Percentiles rank a stretch among this genome's conserved stretches.
phyloP scores from a whole-genome alignment of 2,888 invertebrate genomes.

The Polyommatus icarus region DNA sequence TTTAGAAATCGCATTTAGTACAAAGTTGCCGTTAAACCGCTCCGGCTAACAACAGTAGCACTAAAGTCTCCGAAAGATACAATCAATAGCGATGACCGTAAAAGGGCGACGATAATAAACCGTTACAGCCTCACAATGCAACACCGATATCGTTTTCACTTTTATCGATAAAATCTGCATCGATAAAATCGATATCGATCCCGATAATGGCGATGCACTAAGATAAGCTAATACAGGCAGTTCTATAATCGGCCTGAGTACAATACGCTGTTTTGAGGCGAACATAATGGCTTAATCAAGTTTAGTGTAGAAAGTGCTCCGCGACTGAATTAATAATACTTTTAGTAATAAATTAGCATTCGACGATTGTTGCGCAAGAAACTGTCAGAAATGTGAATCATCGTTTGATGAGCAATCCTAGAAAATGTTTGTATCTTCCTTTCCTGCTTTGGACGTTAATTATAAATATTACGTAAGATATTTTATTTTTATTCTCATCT shows the following conservation, averaged over 20 bases:
- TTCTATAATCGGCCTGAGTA: slow-evolving; percentile 56
- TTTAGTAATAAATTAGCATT: slow-evolving; percentile 54
- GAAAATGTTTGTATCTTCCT: neutral
- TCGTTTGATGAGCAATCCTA: slow-evolving; percentile 40
- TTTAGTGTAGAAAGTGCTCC: slow-evolving; percentile 64
- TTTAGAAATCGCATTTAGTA: slow-evolving; percentile 32
- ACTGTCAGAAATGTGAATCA: slow-evolving; percentile 41
- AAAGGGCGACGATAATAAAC: slow-evolving; percentile 47
- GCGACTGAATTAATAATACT: slow-evolving; percentile 50
- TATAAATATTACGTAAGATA: neutral
- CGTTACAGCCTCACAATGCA: slow-evolving; percentile 48
- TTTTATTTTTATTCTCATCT: neutral
- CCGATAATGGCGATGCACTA: slow-evolving; percentile 60
- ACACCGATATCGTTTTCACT: slow-evolving; percentile 59
- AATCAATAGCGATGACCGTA: slow-evolving; percentile 45
- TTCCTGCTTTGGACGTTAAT: slow-evolving; percentile 38
- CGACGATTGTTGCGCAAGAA: slow-evolving; percentile 45
- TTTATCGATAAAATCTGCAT: slow-evolving; percentile 66
- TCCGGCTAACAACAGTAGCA: slow-evolving; percentile 45
- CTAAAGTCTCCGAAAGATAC: slow-evolving; percentile 46
- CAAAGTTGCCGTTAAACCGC: slow-evolving; percentile 37
- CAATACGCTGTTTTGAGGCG: slow-evolving; percentile 63
- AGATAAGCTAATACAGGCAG: slow-evolving; percentile 50
- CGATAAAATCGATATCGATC: slow-evolving; percentile 57
- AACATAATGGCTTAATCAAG: slow-evolving; percentile 66